Conservation (phyloP, 1,140 invertebrate genomes). For the Pseudomyrmex dendroicus region DNA sequence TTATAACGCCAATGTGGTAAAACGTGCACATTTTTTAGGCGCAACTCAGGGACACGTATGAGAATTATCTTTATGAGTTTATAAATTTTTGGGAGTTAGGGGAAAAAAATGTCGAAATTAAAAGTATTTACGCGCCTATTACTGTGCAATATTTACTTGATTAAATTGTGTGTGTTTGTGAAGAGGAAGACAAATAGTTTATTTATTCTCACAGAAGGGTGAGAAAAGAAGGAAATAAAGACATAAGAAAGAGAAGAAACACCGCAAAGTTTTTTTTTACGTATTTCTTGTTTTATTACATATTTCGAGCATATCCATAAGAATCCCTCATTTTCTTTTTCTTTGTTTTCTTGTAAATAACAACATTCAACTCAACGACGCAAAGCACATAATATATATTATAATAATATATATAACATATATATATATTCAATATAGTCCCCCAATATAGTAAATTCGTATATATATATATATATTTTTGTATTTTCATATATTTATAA, state of each 20-base stretch:
- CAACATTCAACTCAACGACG: constrained; percentile 84
- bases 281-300: constrained; percentile 81
- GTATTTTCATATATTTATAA: constrained; percentile 75
- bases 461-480: constrained; percentile 75
- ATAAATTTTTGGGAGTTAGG: no score
- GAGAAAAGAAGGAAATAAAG: not conserved
- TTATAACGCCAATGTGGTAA: no score
- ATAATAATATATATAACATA: constrained; percentile 81
- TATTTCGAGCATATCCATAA: constrained; percentile 80
- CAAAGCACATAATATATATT: constrained; percentile 81
- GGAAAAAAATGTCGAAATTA: no score
- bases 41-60: no score
- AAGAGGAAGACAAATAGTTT: not conserved
- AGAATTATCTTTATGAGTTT: no score
- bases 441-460: constrained; percentile 62
- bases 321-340: constrained; percentile 73
- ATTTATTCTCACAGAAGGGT: not conserved
- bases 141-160: not conserved
- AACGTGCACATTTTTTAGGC: no score
- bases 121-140: no score
- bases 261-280: constrained; percentile 52
- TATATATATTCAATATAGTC: constrained; percentile 68
- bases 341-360: constrained; percentile 77
- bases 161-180: not conserved
- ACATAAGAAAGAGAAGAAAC: not conserved